These are phyloP conservation scores for Dolomedes plantarius DNA, from an alignment of 2,888 invertebrate species.

Conservation along the genomic window DNA sequence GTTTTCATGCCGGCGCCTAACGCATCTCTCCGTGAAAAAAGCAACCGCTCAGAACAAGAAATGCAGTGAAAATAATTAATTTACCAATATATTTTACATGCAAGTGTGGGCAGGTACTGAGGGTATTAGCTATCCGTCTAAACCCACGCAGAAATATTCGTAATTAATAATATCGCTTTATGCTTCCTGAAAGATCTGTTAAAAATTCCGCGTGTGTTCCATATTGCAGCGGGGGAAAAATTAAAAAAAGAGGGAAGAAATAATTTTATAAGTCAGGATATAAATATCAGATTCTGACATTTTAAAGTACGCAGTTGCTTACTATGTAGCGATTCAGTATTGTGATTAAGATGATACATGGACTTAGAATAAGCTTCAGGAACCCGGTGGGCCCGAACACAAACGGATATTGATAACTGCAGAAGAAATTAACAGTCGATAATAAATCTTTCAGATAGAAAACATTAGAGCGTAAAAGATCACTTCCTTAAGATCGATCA, in stretches of 20 bases:
- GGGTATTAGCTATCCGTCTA: neutral
- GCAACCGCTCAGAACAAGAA: neutral
- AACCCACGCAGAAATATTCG: neutral
- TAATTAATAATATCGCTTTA: neutral
- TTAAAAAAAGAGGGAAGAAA: neutral
- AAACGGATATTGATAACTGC: no score
- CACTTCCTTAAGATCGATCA: no score
- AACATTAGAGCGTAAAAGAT: no score
- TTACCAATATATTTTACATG: neutral
- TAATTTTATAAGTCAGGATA: neutral
- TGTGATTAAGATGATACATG: neutral
- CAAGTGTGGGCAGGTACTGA: neutral
- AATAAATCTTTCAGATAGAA: no score
- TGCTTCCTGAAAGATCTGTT: neutral
- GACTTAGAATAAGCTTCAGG: no score
- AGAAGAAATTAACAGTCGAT: no score
- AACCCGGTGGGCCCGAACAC: no score
- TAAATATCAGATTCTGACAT: neutral
- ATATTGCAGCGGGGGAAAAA: neutral
- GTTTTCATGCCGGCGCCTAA: neutral
- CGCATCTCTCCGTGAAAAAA: neutral
- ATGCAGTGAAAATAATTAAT: conserved; percentile 4
- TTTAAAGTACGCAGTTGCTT: neutral
- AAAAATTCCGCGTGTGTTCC: neutral
- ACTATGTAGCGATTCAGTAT: neutral